These are phyloP conservation scores for Maniola hyperantus DNA, from an alignment of 2,888 invertebrate species.

Conservation along the genomic window DNA sequence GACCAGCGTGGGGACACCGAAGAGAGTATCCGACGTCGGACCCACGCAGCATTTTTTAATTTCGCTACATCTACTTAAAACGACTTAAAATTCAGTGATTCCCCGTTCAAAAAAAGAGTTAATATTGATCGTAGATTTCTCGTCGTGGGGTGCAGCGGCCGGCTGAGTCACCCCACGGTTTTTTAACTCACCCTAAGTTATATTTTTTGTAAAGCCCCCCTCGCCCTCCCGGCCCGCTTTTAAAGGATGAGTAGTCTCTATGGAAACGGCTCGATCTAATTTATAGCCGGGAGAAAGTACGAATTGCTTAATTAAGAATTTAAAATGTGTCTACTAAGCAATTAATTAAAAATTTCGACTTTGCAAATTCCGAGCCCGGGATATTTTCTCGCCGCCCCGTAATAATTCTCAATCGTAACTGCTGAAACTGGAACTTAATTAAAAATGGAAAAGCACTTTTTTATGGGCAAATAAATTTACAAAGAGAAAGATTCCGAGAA, in stretches of 20 bases:
- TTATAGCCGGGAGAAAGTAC: slow-evolving; percentile 82
- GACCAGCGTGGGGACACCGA: slow-evolving; percentile 37
- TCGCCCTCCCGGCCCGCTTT: slow-evolving; percentile 73
- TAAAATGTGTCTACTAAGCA: slow-evolving; percentile 79
- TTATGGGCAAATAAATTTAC: slow-evolving; percentile 27
- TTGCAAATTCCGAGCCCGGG: slow-evolving; percentile 55
- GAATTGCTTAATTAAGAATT: slow-evolving; percentile 83
- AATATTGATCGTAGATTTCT: slow-evolving; percentile 84
- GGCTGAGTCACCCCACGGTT: slow-evolving; percentile 83
- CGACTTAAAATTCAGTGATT: slow-evolving; percentile 79
- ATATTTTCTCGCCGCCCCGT: slow-evolving; percentile 52
- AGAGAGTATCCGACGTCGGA: slow-evolving; percentile 49
- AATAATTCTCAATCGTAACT: slow-evolving; percentile 44
- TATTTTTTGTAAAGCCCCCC: slow-evolving; percentile 80
- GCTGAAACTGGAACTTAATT: slow-evolving; percentile 65
- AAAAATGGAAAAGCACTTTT: slow-evolving; percentile 42
- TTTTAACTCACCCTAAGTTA: slow-evolving; percentile 83
- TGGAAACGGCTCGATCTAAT: slow-evolving; percentile 83
- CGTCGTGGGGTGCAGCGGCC: slow-evolving; percentile 82
- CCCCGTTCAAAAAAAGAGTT: slow-evolving; percentile 82
- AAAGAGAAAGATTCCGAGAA: slow-evolving; percentile 16
- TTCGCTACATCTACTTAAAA: slow-evolving; percentile 57
- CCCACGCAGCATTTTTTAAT: slow-evolving; percentile 39
- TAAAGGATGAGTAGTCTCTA: slow-evolving; percentile 84
- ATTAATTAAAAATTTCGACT: slow-evolving; percentile 78